Evolutionary conservation across 1,140 invertebrate genomes (phyloP).

Genomic region (Scaptomyza pallida): DNA sequence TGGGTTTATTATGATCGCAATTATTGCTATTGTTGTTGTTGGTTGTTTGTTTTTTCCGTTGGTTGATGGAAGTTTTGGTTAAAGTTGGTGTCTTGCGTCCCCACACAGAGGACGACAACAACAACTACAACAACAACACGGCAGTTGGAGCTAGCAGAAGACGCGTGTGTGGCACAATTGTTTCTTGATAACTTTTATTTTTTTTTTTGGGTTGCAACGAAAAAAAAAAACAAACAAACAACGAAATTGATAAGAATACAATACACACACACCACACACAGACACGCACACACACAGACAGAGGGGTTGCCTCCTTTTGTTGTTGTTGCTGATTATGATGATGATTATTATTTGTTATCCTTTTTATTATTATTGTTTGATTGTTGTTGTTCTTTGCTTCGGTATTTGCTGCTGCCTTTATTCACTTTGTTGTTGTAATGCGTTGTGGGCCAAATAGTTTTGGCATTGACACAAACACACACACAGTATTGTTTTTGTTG

Average conservation of each 20-base stretch:
- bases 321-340: neutral
- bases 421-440: conserved; percentile 1
- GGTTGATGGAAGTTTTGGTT: neutral
- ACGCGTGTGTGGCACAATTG: conserved; percentile 16
- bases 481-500: conserved; percentile 1
- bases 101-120: conserved; percentile 22
- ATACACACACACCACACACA: conserved; percentile 34
- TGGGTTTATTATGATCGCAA: neutral
- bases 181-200: too few species aligned
- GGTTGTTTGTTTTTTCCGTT: neutral
- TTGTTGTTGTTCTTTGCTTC: conserved; percentile 10
- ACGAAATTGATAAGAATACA: conserved; percentile 26
- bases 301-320: too few species aligned
- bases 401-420: conserved; percentile 1
- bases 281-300: conserved; percentile 26
- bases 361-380: conserved; percentile 4
- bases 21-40: neutral
- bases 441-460: conserved; percentile 15
- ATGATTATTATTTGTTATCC: neutral
- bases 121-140: too few species aligned
- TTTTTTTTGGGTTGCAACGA: too few species aligned
- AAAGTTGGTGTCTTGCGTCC: conserved; percentile 20
- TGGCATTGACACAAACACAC: neutral
- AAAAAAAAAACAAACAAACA: conserved; percentile 33
- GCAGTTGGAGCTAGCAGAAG: neutral